phyloP scores from a whole-genome alignment of 2,797 vertebrate genomes.

The Taenioides sp. region DNA sequence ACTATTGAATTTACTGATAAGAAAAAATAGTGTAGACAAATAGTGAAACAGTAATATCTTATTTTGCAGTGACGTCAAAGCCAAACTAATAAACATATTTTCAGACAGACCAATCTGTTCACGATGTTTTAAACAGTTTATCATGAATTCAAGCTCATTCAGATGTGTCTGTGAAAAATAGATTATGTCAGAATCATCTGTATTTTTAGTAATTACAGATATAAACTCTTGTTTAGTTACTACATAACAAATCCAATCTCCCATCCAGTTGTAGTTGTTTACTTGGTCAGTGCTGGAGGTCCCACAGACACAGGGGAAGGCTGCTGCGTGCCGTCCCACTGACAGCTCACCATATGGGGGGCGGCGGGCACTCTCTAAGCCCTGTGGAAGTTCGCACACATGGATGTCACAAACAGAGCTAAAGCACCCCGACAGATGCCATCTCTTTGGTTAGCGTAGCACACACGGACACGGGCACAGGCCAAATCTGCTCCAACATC shows the following conservation, averaged over 20 bases:
- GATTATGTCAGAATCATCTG: slow-evolving; percentile 40
- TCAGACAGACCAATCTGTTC: slow-evolving; percentile 30
- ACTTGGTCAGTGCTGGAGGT: slow-evolving; percentile 59
- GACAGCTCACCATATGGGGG: slow-evolving; percentile 73
- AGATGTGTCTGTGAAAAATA: slow-evolving; percentile 44
- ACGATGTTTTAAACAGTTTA: slow-evolving; percentile 31
- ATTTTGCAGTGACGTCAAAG: neutral
- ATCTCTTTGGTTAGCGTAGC: slow-evolving; percentile 52
- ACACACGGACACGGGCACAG: slow-evolving; percentile 31
- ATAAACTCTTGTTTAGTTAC: slow-evolving; percentile 26
- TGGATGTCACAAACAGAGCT: slow-evolving; percentile 69
- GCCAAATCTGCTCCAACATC: slow-evolving; percentile 51
- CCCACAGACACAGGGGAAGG: slow-evolving; percentile 52
- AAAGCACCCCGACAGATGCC: slow-evolving; percentile 72
- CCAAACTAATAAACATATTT: slow-evolving; percentile 13
- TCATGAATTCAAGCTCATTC: slow-evolving; percentile 40
- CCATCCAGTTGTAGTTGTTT: slow-evolving; percentile 79
- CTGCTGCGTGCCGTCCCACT: slow-evolving; percentile 41
- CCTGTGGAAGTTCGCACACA: slow-evolving; percentile 70
- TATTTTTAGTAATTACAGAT: slow-evolving; percentile 24
- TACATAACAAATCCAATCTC: slow-evolving; percentile 27
- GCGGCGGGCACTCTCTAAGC: slow-evolving; percentile 57
- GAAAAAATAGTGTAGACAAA: no score
- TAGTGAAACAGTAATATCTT: neutral
- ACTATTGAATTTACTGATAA: no score